Evolutionary conservation across 2,888 invertebrate species (phyloP).

Genomic region (Brachyptera putata): DNA sequence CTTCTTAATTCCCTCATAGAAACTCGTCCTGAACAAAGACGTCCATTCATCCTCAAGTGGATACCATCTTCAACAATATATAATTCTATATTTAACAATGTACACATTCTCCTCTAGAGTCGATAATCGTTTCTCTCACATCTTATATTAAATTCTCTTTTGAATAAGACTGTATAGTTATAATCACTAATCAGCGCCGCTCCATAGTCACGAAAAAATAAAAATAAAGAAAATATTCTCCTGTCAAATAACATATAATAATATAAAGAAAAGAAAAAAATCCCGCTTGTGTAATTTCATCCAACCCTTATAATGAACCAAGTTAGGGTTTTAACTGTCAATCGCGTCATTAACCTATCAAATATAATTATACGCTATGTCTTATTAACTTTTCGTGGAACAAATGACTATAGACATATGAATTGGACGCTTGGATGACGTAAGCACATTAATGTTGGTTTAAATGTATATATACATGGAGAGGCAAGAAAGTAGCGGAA

Average conservation of each 20-base stretch:
- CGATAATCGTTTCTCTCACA: too few species aligned
- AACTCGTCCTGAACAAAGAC: too few species aligned
- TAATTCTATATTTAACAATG: too few species aligned
- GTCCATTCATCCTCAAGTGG: too few species aligned
- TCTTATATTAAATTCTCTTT: too few species aligned
- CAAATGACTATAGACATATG: neutral
- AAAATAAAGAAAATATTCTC: too few species aligned
- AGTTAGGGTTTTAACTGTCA: conserved; percentile 9
- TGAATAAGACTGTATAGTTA: neutral
- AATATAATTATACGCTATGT: conserved; percentile 15
- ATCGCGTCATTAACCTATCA: conserved; percentile 15
- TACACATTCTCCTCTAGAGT: too few species aligned
- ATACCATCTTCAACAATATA: too few species aligned
- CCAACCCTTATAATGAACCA: neutral
- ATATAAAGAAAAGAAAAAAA: neutral
- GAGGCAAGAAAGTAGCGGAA: neutral
- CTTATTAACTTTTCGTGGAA: conserved; percentile 1
- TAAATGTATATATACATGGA: too few species aligned
- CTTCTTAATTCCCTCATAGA: too few species aligned
- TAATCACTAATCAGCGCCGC: neutral
- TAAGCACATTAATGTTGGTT: neutral
- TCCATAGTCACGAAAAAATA: too few species aligned
- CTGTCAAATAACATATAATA: too few species aligned
- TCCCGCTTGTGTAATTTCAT: neutral
- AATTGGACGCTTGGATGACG: neutral